These are phyloP conservation scores for Polyommatus icarus DNA, from an alignment of 2,888 invertebrate genomes.

Conservation along the genomic window DNA sequence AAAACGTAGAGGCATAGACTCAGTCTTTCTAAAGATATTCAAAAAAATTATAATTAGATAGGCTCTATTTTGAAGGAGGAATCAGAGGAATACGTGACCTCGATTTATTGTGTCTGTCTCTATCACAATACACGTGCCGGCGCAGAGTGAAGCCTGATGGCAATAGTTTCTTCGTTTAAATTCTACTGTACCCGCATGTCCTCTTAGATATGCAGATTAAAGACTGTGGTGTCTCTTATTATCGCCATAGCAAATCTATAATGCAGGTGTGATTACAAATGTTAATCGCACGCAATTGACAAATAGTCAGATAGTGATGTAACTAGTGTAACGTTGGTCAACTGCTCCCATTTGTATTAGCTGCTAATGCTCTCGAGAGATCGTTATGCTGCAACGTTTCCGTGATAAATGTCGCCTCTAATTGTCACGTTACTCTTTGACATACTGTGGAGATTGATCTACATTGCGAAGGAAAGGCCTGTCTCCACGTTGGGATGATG, in stretches of 20 bases:
- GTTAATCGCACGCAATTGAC: background rate
- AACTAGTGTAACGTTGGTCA: conserved; percentile 8
- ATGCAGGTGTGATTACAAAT: background rate
- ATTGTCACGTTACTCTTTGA: background rate
- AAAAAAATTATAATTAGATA: too few relatives aligned
- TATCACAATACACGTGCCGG: too few relatives aligned
- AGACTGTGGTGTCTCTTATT: too few relatives aligned
- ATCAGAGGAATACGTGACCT: too few relatives aligned
- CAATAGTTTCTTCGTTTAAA: too few relatives aligned
- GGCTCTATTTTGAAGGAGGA: too few relatives aligned
- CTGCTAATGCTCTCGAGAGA: conserved; percentile 5
- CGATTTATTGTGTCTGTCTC: too few relatives aligned
- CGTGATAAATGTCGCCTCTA: conserved; percentile 4
- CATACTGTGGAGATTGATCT: background rate
- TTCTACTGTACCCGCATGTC: too few relatives aligned
- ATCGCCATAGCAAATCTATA: background rate
- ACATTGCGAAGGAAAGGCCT: background rate
- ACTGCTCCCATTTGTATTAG: conserved; percentile 5
- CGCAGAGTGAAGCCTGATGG: too few relatives aligned
- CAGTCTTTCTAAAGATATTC: too few relatives aligned
- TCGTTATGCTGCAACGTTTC: conserved; percentile 1
- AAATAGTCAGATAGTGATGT: background rate
- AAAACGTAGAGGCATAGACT: too few relatives aligned
- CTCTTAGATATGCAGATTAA: too few relatives aligned
- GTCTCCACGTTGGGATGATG: background rate